Percentiles rank a stretch among this genome's conserved stretches.
phyloP scores from a whole-genome alignment of 2,113 vertebrate genomes.

The Natator depressus region DNA sequence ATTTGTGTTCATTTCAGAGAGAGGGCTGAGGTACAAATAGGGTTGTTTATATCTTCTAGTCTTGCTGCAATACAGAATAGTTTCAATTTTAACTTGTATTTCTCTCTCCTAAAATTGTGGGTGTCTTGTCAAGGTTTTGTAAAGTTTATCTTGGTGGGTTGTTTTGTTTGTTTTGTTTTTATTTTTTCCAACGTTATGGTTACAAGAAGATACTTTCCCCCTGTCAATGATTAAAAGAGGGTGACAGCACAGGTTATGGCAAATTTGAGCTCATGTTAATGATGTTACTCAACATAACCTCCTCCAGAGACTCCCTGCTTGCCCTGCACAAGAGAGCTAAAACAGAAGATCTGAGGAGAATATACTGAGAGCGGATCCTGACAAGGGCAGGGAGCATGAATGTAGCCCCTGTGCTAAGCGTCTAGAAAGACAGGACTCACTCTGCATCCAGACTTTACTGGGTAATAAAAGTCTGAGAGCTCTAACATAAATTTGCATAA shows the following conservation, averaged over 20 bases:
- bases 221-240: neutral
- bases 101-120: accelerated
- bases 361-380: neutral
- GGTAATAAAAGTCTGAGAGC: neutral
- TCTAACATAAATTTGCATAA: neutral
- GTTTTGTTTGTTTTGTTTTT: too few species aligned
- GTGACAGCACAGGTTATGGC: too few species aligned
- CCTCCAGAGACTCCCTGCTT: neutral
- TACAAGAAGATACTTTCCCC: neutral
- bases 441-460: neutral
- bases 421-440: neutral
- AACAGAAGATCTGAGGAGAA: neutral
- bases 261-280: neutral
- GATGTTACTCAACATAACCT: neutral
- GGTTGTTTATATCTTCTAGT: accelerated
- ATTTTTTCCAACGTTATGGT: neutral
- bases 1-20: neutral
- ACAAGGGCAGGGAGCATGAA: neutral
- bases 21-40: neutral
- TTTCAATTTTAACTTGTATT: neutral
- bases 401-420: neutral
- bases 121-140: neutral
- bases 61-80: neutral
- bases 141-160: neutral
- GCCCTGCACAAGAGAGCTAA: neutral